phyloP scores from a whole-genome alignment of 2,797 vertebrate genomes.

The Selene dorsalis region DNA sequence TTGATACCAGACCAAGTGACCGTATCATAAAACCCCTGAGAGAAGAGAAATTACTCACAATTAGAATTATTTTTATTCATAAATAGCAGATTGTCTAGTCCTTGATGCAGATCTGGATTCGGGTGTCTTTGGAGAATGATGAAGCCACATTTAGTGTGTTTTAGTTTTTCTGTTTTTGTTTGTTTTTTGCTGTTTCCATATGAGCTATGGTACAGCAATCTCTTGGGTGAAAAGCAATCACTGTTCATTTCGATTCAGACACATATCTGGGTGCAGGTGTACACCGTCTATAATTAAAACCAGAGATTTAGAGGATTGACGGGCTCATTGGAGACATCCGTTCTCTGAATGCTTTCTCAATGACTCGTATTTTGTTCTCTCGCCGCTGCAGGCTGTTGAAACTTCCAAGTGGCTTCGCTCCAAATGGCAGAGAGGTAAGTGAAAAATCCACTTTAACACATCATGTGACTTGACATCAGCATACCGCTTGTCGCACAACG shows the following conservation, averaged over 20 bases:
- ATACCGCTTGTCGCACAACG: constrained; percentile 6
- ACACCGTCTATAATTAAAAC: background rate
- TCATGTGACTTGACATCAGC: constrained; percentile 33
- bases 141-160: background rate
- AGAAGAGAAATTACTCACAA: background rate
- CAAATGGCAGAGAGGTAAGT: constrained; percentile 35
- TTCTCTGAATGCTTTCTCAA: constrained; percentile 11
- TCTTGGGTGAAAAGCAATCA: background rate
- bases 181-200: background rate
- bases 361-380: background rate
- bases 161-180: background rate
- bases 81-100: background rate
- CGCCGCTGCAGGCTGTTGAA: constrained; percentile 23
- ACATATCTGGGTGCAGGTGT: background rate
- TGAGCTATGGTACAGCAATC: background rate
- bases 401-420: constrained; percentile 21
- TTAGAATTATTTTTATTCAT: background rate
- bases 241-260: background rate
- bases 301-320: background rate
- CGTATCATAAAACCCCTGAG: background rate
- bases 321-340: background rate
- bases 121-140: background rate
- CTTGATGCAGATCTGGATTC: background rate
- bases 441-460: constrained; percentile 62
- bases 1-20: background rate